phyloP scores from a whole-genome alignment of 2,113 vertebrate genomes.

The Parotia lawesii region DNA sequence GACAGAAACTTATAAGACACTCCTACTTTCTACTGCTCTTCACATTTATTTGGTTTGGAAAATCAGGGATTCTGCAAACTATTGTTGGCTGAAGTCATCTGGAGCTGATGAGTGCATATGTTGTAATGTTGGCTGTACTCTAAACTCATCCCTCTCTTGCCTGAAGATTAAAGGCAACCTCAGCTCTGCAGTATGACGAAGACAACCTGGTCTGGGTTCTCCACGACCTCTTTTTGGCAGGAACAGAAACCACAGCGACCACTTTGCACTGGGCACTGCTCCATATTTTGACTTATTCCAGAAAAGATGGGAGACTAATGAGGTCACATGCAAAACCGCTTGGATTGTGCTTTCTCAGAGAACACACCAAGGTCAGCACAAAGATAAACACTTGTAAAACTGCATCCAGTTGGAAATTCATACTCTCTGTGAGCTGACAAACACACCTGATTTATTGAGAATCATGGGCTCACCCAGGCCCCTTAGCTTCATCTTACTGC shows the following conservation, averaged over 20 bases:
- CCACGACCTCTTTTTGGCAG: conserved; percentile 53
- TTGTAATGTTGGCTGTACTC: neutral
- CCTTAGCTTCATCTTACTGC: neutral
- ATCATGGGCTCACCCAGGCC: neutral
- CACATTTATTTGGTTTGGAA: neutral
- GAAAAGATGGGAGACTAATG: neutral
- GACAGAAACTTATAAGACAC: neutral
- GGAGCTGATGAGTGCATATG: neutral
- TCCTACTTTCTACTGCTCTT: neutral
- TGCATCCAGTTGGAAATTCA: neutral
- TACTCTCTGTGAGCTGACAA: neutral
- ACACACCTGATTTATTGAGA: neutral
- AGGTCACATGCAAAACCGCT: neutral
- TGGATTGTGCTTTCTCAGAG: neutral
- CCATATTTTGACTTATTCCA: conserved; percentile 56
- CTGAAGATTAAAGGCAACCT: conserved; percentile 28
- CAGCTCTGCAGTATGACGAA: conserved; percentile 35
- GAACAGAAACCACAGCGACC: conserved; percentile 40
- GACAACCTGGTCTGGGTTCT: conserved; percentile 54
- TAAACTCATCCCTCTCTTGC: neutral
- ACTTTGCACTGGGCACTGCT: conserved; percentile 67
- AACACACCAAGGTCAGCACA: neutral
- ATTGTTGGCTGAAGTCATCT: neutral
- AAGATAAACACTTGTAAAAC: neutral
- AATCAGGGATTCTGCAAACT: neutral